phyloP scores from a whole-genome alignment of 2,113 vertebrate species.

The Myotis davidii region DNA sequence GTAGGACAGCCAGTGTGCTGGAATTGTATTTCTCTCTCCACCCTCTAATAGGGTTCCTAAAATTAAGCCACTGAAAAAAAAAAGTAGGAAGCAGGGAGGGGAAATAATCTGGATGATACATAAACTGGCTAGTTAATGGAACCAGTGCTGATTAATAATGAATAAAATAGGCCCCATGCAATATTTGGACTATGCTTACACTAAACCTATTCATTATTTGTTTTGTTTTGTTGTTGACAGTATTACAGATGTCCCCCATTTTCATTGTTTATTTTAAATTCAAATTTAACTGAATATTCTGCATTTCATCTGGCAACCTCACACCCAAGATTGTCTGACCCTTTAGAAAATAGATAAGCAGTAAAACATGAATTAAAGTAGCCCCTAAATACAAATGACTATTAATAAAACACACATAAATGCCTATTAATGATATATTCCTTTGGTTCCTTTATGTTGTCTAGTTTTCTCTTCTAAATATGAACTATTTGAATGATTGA shows the following conservation, averaged over 20 bases:
- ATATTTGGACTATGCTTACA: not conserved
- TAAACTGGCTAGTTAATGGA: not conserved
- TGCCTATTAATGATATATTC: not conserved
- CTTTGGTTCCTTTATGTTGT: not conserved
- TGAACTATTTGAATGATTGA: not conserved
- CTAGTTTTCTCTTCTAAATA: slow-evolving; percentile 10
- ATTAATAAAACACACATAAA: not conserved
- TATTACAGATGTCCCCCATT: not conserved
- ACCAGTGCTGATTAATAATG: not conserved
- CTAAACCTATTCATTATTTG: not conserved
- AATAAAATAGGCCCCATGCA: not conserved
- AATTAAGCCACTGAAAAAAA: slow-evolving; percentile 57
- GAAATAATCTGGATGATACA: not conserved
- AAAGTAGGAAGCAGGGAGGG: not conserved
- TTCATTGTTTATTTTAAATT: not conserved
- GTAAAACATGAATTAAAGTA: not conserved
- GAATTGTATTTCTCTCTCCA: slow-evolving; percentile 24
- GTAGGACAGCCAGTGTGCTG: not conserved
- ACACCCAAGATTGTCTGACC: not conserved
- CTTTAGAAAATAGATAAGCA: slow-evolving; percentile 2
- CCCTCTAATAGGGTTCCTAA: slow-evolving; percentile 44
- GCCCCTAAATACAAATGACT: not conserved
- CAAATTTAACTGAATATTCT: not conserved
- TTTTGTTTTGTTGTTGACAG: not conserved
- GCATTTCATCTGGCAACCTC: not conserved